These are phyloP conservation scores for Mungos mungo DNA, from an alignment of 2,113 vertebrate species.

Conservation along the genomic window DNA sequence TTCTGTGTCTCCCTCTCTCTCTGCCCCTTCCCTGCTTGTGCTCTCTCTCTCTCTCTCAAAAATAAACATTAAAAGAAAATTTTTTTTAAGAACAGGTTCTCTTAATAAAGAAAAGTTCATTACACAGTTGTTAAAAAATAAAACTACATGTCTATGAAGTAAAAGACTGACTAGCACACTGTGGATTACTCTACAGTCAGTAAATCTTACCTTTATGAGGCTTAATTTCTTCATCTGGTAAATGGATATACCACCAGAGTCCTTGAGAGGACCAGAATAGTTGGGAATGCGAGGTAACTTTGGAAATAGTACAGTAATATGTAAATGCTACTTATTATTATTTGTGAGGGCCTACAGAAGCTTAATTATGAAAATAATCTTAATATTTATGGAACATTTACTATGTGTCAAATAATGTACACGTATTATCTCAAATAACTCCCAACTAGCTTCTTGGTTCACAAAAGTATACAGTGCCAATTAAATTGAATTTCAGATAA, in stretches of 20 bases:
- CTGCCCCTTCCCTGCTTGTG: too few species aligned
- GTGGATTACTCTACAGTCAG: neutral
- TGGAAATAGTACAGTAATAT: neutral
- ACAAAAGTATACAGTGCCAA: neutral
- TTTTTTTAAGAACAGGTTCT: too few species aligned
- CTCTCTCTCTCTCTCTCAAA: too few species aligned
- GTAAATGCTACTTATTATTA: neutral
- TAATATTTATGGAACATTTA: neutral
- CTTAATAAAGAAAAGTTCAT: neutral
- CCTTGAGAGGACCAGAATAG: neutral
- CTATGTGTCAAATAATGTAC: neutral
- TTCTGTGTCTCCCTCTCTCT: too few species aligned
- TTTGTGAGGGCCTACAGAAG: neutral
- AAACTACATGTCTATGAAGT: neutral
- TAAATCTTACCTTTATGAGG: neutral
- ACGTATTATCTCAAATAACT: neutral
- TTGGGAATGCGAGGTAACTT: neutral
- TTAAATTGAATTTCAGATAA: constrained; percentile 44
- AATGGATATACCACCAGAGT: neutral
- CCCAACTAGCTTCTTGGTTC: neutral
- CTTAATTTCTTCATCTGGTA: neutral
- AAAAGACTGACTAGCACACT: neutral
- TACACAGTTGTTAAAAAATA: neutral
- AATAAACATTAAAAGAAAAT: too few species aligned
- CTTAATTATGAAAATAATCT: constrained; percentile 35